Base-by-base conservation (phyloP, 2,888 invertebrate species). In the Rutpela maculata region DNA sequence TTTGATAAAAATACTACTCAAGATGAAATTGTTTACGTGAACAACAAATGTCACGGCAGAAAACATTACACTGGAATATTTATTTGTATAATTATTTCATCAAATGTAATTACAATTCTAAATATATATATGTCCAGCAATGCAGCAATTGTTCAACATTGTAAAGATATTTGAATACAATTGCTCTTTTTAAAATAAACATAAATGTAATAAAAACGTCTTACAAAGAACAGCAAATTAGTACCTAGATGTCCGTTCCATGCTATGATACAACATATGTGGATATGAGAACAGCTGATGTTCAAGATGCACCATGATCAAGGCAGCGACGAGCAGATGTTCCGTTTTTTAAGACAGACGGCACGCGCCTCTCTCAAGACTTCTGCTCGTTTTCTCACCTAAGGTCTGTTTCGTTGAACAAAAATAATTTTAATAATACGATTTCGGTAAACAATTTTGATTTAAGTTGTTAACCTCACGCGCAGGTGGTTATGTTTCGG, bases 291-390 rank as follows among this genome's bases (percentile, higher is more conserved):
- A 85, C 88, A 88, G 88, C 87, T 88, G 88, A 88, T 88, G 83
- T 80, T 83, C 86, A 87, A 87, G 87, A 88, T 86, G 87, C 86
- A 87, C 86, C 86, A 85, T 82, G 86, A 86, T 85, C 84, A 81
- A 82, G 82, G 82, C 80, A 81, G 84, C 85, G 86, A 86, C 79
- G 84, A 85, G 87, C 88, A 89, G 89, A 88, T 89, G 89, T 88
- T 88, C 82, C 79, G 75, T 69, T 81, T 82, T 83, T 84, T 82
- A 85, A 86, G 86, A 87, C 89, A 89, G 89, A 89, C 88, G 89
- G 89, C 88, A 89, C 89, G 88, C 89, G 89, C 86, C 87, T 82
- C 80, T 78, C 79, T 71, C 57, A 55, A 74, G 65, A 71, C 73
- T 50, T 60, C 62, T 72, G 59, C 65, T 69, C 59, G 55, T 75